phyloP scores from a whole-genome alignment of 23 tunicate genomes.

The Clavelina lepadiformis region DNA sequence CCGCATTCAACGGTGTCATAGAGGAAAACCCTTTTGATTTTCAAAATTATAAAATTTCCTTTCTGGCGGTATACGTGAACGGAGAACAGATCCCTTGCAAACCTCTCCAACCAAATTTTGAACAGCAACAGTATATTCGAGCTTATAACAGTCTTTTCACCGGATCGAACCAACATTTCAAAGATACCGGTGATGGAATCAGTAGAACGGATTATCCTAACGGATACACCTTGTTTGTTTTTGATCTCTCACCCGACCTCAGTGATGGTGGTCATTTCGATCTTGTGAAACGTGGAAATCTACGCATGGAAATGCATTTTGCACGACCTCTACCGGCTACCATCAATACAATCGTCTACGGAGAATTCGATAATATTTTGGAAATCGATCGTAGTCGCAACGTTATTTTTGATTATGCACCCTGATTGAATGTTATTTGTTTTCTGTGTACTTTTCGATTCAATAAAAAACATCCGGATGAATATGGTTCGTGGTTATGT shows the following conservation, averaged over 20 bases:
- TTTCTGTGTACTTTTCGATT: too few relatives aligned
- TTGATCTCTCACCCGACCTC: constrained; percentile 21
- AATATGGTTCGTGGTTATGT: too few relatives aligned
- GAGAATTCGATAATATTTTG: constrained; percentile 1
- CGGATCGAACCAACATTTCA: constrained; percentile 5
- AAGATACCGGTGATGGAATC: constrained; percentile 7
- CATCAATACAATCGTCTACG: constrained; percentile 6
- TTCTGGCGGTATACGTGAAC: constrained; percentile 4
- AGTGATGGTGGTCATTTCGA: constrained; percentile 3
- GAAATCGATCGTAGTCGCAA: constrained; percentile 9
- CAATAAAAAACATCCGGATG: too few relatives aligned
- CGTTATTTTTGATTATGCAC: constrained; percentile 6
- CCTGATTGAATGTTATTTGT: too few relatives aligned
- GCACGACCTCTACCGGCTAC: constrained; percentile 2
- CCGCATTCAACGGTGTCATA: constrained; percentile 10
- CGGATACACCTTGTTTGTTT: constrained; percentile 24
- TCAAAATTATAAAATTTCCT: constrained; percentile 11
- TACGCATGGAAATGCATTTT: constrained; percentile 18
- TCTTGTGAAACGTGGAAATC: constrained; percentile 14
- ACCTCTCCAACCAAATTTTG: constrained; percentile 17
- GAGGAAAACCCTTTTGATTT: constrained; percentile 33
- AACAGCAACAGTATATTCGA: constrained; percentile 2
- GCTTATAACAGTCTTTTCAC: constrained; percentile 21
- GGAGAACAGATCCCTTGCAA: constrained; percentile 15
- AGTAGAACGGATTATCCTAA: constrained; percentile 19